Evolutionary conservation across 2,888 invertebrate species (phyloP).

Genomic region (Drosophila lutescens): DNA sequence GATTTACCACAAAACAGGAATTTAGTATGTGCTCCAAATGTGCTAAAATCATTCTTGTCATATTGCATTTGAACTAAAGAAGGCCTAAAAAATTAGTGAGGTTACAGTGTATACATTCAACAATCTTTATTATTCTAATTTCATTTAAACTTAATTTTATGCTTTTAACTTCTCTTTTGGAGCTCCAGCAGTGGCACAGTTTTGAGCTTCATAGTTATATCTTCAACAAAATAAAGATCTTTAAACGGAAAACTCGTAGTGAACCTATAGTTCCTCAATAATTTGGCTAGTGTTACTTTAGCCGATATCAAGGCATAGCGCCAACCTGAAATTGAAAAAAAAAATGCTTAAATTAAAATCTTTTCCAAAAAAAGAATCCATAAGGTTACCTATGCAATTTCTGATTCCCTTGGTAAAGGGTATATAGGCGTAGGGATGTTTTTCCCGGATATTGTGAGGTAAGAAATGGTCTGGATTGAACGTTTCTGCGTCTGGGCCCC

Average conservation of each 20-base stretch:
- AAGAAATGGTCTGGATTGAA: conserved; percentile 83
- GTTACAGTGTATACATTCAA: not conserved
- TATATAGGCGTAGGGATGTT: conserved; percentile 82
- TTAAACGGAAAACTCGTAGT: conserved; percentile 77
- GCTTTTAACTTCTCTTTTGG: conserved; percentile 52
- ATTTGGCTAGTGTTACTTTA: conserved; percentile 78
- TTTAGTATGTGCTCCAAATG: too few relatives aligned
- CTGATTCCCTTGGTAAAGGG: conserved; percentile 83
- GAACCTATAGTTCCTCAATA: conserved; percentile 79
- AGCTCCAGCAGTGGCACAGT: conserved; percentile 71
- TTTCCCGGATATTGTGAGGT: conserved; percentile 75
- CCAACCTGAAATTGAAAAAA: conserved; percentile 68
- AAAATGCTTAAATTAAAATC: too few relatives aligned
- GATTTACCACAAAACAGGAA: too few relatives aligned
- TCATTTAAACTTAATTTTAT: not conserved
- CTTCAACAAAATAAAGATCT: conserved; percentile 81
- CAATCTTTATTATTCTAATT: conserved; percentile 1
- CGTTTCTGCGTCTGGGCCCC: conserved; percentile 81
- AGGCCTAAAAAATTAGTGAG: not conserved
- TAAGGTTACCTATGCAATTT: conserved; percentile 79
- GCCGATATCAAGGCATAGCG: conserved; percentile 78
- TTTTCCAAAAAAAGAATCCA: too few relatives aligned
- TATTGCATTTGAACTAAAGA: too few relatives aligned
- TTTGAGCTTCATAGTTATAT: conserved; percentile 80
- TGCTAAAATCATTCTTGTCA: too few relatives aligned